Conservation (phyloP, 1,140 invertebrate species). For the Pseudomyrmex gracilis region DNA sequence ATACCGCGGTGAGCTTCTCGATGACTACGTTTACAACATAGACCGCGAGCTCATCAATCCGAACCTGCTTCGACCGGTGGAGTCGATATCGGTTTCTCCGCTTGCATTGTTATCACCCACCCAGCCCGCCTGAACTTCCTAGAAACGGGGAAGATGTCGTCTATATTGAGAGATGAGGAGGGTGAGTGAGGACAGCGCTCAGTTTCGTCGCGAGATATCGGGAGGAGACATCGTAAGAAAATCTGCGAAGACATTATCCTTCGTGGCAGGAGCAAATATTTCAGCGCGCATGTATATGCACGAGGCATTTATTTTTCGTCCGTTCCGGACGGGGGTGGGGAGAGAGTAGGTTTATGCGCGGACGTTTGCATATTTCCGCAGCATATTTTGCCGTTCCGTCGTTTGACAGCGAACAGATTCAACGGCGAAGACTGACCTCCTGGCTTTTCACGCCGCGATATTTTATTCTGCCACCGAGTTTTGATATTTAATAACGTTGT, state of each 20-base stretch:
- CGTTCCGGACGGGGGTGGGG: too few species aligned
- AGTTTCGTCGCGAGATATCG: slow-evolving; percentile 24
- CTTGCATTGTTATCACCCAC: slow-evolving; percentile 73
- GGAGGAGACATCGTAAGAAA: slow-evolving; percentile 55
- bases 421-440: slow-evolving; percentile 22
- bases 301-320: slow-evolving; percentile 53
- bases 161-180: slow-evolving; percentile 13
- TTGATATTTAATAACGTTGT: slow-evolving; percentile 30
- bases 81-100: slow-evolving; percentile 76
- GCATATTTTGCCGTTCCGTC: background rate
- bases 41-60: slow-evolving; percentile 78
- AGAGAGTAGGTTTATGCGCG: slow-evolving; percentile 21
- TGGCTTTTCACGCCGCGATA: slow-evolving; percentile 32
- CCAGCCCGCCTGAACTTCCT: slow-evolving; percentile 15
- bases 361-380: slow-evolving; percentile 36
- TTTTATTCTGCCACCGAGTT: slow-evolving; percentile 29
- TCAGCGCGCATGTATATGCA: slow-evolving; percentile 40
- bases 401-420: slow-evolving; percentile 41
- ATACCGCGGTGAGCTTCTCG: slow-evolving; percentile 73
- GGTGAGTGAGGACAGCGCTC: background rate
- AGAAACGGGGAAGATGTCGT: background rate
- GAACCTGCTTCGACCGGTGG: slow-evolving; percentile 62
- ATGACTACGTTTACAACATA: slow-evolving; percentile 77
- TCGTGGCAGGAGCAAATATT: slow-evolving; percentile 50
- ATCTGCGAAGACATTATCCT: slow-evolving; percentile 52